Evolutionary conservation across 2,888 invertebrate genomes (phyloP).

Genomic region (Mactromeris polynyma): DNA sequence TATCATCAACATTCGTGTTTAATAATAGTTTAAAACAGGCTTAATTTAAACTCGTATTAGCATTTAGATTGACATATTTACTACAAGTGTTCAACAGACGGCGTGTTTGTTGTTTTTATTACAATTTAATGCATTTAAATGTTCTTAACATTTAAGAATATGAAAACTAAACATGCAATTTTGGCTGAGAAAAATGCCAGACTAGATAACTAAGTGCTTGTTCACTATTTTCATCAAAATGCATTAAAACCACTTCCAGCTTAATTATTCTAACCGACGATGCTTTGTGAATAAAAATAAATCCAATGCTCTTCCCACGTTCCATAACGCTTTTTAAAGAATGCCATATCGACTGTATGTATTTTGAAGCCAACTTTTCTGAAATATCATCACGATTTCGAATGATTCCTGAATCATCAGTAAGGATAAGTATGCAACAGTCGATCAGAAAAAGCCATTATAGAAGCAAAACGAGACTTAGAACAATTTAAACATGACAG

Average conservation of each 20-base stretch:
- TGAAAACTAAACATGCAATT: background rate
- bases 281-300: background rate
- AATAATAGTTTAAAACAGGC: background rate
- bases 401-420: no score
- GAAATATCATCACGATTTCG: background rate
- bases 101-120: background rate
- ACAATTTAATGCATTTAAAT: background rate
- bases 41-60: background rate
- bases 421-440: no score
- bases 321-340: background rate
- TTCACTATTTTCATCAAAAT: background rate
- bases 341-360: background rate
- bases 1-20: no score
- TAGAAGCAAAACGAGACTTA: no score
- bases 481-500: no score
- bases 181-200: background rate
- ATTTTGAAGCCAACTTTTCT: background rate
- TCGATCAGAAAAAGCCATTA: no score
- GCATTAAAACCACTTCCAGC: background rate
- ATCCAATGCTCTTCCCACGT: background rate
- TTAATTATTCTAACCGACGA: background rate
- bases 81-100: background rate
- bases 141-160: background rate
- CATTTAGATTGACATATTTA: background rate
- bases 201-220: background rate